A percentile compares a stretch with the other conserved stretches of the same genome.
Conservation (phyloP, 2,888 invertebrate genomes). For the Acrocyrtus sp. region DNA sequence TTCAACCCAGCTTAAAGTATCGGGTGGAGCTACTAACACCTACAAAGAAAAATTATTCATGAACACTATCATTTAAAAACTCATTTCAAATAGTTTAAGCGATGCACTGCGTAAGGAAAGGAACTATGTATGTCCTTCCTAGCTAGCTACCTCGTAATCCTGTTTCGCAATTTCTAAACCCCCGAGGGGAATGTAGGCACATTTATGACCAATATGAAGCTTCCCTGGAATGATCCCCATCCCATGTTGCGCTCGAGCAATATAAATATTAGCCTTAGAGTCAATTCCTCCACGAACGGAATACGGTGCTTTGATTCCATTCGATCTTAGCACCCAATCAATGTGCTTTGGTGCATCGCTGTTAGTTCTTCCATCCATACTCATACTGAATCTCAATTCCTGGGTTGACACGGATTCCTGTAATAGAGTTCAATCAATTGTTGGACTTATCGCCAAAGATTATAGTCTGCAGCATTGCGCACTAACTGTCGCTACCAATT, state of each 20-base stretch:
- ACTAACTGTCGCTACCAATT: no score
- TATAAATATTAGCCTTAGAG: slow-evolving; percentile 43
- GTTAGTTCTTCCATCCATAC: no score
- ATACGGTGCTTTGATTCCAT: slow-evolving; percentile 1
- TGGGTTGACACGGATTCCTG: no score
- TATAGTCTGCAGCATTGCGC: no score
- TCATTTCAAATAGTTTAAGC: neutral
- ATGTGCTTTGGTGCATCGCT: neutral
- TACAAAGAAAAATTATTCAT: neutral
- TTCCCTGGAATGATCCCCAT: slow-evolving; percentile 49
- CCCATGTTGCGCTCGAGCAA: slow-evolving; percentile 50
- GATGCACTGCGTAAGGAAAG: neutral
- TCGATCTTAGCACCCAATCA: neutral
- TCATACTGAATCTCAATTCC: no score
- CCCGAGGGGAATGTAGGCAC: slow-evolving; percentile 51
- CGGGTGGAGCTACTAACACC: slow-evolving; percentile 49
- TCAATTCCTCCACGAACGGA: slow-evolving; percentile 53
- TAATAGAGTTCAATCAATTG: no score
- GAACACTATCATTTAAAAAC: neutral
- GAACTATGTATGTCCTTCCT: neutral
- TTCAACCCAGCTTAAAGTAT: slow-evolving; percentile 51
- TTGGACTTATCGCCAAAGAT: no score
- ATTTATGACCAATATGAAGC: slow-evolving; percentile 35
- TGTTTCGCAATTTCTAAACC: slow-evolving; percentile 31
- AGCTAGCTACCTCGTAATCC: slow-evolving; percentile 33